Evolutionary conservation across 2,888 invertebrate species (phyloP), one percentile per base, ranked within the genome.

Genomic region (Philopedon plagiatum): DNA sequence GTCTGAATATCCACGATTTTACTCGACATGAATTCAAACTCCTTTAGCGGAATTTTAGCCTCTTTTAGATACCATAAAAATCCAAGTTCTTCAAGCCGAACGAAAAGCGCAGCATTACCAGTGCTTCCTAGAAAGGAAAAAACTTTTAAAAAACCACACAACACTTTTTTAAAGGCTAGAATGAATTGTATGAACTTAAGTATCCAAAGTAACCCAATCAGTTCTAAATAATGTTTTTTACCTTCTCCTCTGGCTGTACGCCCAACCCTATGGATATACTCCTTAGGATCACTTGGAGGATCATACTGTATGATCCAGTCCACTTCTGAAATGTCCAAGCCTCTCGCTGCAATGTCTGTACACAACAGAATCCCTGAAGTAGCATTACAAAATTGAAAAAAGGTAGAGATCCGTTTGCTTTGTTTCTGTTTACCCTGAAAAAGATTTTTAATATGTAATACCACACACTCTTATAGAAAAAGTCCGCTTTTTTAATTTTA

Each of bases 241-340:
- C 96, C 97, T 76, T 96, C 93, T 7, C 99, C 99, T 78, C 99
- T 90, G 0, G 99, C 99, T 0, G 99, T 99, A 84, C 99, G 90
- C 13, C 99, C 75, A 1, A 74, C 79, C 66, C 78, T 73, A 87
- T 99, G 99, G 81, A 99, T 99, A 84, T 99, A 99, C 89, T 99
- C 99, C 91, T 96, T 96, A 5, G 99, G 98, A 88, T 99, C 99
- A 91, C 99, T 99, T 78, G 99, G 99, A 0, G 99, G 99, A 88
- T 99, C 99, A 83, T 92, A 99, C 84, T 99, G 99, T 0, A 99
- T 97, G 81, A 99, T 99, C 99, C 99, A 99, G 85, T 99, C 99
- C 0, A 99, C 99, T 41, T 94, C 93, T 0, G 98, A 98, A 83
- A 99, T 99, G 84, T 99, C 99, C 64, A 98, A 87, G 58, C 96